Percentiles rank a stretch among this genome's conserved stretches.
Evolutionary conservation across 2,888 invertebrate species (phyloP).

Genomic region (Crossocerus cetratus): DNA sequence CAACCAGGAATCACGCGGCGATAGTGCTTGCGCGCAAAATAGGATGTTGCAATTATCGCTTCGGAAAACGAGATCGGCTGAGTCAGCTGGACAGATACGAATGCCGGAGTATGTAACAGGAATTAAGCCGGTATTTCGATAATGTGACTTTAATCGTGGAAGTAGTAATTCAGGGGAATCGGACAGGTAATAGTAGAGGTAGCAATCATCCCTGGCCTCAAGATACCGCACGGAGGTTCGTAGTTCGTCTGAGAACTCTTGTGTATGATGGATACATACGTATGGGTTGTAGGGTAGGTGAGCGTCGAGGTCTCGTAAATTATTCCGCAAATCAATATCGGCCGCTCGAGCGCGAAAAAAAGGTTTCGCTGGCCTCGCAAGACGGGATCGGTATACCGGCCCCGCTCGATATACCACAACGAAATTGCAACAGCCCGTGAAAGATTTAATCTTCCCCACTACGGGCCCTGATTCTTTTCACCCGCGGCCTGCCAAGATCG

Average conservation of each 20-base stretch:
- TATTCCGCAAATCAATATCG: constrained; percentile 58
- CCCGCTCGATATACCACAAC: not conserved
- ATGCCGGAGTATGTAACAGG: too few relatives aligned
- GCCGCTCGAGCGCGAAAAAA: not conserved
- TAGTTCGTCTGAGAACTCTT: not conserved
- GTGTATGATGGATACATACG: not conserved
- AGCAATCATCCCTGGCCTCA: constrained; percentile 44
- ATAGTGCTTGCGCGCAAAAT: too few relatives aligned
- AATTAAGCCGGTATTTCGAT: constrained; percentile 28
- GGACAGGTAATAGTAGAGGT: constrained; percentile 36
- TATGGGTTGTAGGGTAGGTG: too few relatives aligned
- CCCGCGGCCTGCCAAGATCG: not conserved
- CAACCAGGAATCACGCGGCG: too few relatives aligned
- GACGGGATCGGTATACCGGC: not conserved
- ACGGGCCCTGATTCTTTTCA: not conserved
- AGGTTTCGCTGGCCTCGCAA: not conserved
- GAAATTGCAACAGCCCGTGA: not conserved
- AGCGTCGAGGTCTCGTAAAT: constrained; percentile 51
- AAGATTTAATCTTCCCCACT: not conserved
- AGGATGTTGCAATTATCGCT: too few relatives aligned
- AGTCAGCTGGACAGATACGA: too few relatives aligned
- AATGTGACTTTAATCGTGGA: constrained; percentile 27
- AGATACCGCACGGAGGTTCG: not conserved
- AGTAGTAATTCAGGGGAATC: constrained; percentile 35
- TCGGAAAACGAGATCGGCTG: too few relatives aligned